Evolutionary conservation across 2,113 vertebrate genomes (phyloP), one percentile per base, ranked within the genome.

Genomic region (Ictalurus furcatus): DNA sequence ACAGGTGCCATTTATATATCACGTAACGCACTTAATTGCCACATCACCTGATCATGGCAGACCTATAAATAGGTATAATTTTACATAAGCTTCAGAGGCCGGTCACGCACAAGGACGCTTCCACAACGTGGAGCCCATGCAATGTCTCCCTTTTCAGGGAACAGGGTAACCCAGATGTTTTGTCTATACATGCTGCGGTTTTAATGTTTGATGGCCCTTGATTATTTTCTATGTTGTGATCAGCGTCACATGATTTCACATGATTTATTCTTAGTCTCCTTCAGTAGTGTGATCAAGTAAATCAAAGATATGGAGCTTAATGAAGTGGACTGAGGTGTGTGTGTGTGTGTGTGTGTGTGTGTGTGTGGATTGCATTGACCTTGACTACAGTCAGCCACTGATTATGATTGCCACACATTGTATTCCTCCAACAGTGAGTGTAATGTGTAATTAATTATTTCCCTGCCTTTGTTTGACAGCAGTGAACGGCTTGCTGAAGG

Each of bases 191-290:
- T 90, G 69, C 61, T 59, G 90, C 34, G 40, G 73, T 11, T 65
- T 69, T 59, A 74, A 34, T 84, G 87, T 88, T 91, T 89, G 85
- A 85, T 91, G 89, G 83, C 67, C 88, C 88, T 81, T 88, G 78
- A 88, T 91, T 89, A 89, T 89, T 89, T 86, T 86, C 88, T 88
- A 58, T 88, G 17, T 40, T 63, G 48, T 81, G 78, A 69, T 83
- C 69, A 52, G 21, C 56, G 37, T 83, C 56, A 52, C 78, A 86
- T 79, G 34, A 34, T 34, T 34, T 54, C 88, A 88, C 34, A 65
- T 28, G 59, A 84, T 73, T 82, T 52, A 37, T 74, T 30, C 58
- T 63, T 88, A 2, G 17, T 71, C 58, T 82, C 85, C 84, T 25
- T 54, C 30, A 74, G 44, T 65, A 40, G 37, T 40, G 69, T 83